Percentiles rank a stretch among this genome's conserved stretches.
phyloP scores from a whole-genome alignment of 2,113 vertebrate genomes.

The Thomomys bottae region DNA sequence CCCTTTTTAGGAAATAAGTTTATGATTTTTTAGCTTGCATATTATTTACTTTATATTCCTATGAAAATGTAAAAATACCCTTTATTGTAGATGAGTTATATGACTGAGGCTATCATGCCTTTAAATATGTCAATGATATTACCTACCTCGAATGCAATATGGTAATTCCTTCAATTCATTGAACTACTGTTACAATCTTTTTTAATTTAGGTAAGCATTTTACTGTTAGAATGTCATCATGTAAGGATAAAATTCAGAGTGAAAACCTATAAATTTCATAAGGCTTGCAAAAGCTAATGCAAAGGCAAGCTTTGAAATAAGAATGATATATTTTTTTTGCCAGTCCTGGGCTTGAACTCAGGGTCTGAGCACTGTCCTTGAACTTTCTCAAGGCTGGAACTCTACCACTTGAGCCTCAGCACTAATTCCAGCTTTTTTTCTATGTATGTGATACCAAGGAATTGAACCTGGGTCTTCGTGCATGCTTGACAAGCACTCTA shows the following conservation, averaged over 20 bases:
- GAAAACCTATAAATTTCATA: slow-evolving; percentile 24
- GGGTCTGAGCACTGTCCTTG: no score
- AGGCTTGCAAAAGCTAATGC: background rate
- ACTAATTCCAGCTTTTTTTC: no score
- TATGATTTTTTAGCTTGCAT: background rate
- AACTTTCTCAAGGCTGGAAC: no score
- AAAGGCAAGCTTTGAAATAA: slow-evolving; percentile 23
- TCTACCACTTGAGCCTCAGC: no score
- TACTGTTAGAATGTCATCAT: background rate
- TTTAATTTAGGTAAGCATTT: slow-evolving; percentile 8
- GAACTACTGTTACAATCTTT: background rate
- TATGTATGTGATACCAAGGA: no score
- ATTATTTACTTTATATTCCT: background rate
- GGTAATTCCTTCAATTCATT: background rate
- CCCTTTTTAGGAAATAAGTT: background rate
- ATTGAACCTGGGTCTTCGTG: no score
- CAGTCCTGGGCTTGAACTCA: no score
- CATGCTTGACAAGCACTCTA: no score
- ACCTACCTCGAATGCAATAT: background rate
- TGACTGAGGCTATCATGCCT: background rate
- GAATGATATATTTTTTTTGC: slow-evolving; percentile 1
- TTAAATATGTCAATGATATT: slow-evolving; percentile 43
- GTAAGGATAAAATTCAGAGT: slow-evolving; percentile 12
- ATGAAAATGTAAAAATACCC: background rate
- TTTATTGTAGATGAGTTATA: background rate